Evolutionary conservation across 2,113 vertebrate genomes (phyloP), one percentile per base, ranked within the genome.

Genomic region (Limanda limanda): DNA sequence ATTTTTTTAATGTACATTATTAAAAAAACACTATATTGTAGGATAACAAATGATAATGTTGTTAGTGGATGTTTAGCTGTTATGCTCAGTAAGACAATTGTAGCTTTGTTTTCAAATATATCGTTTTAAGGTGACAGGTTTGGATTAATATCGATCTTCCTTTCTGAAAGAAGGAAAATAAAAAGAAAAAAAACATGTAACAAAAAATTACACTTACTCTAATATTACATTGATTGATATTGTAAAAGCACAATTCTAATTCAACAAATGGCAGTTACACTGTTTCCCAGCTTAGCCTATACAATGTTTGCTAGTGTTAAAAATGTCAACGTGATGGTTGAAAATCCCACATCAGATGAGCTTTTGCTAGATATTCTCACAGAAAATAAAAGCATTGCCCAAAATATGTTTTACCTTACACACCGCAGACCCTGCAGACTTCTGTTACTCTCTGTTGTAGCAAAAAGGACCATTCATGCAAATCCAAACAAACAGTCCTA

Each of bases 401-500:
- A 24, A 24, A 4, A 25, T 11, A 0, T 20, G 4, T 35, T 45
- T 74, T 81, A 79, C 81, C 82, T 79, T 45, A 8, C 23, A n/a
- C 12, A 60, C 20, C 35, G n/a, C 14, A 23, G n/a, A 63, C 18
- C 56, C 59, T 27, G 7, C 47, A 67, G 37, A 54, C 20, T 12
- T 52, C 24, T 14, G 52, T 52, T 35, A 6, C 2, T 54, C 5
- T 24, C 61, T 45, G 24, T 4, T 15, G n/a, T 3, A 24, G 56
- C 18, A 21, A 31, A 65, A 77, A 79, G 60, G 57, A 71, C 42
- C 64, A 70, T 62, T 52, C 20, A 31, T 8, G 8, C 17, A 76
- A 79, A 69, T 79, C 78, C 74, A 64, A 25, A 42, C 35, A 24
- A 65, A 48, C n/a, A 21, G 58, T 48, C 57, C 35, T 18, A 37